Evolutionary conservation across 2,113 vertebrate species (phyloP).

Genomic region (Odontophorus gujanensis): DNA sequence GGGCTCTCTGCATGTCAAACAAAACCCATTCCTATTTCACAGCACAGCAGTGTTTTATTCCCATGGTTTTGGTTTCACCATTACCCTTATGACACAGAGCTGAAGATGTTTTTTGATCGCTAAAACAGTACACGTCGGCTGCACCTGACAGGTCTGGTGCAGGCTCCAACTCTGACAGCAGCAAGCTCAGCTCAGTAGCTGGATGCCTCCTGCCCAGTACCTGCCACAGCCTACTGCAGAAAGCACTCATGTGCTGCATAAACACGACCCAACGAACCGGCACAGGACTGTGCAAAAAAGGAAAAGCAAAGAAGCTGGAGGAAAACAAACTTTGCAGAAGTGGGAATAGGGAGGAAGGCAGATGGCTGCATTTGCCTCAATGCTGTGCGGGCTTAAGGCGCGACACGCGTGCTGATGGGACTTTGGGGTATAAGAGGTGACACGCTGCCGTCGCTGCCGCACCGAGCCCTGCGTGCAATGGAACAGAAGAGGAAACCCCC

Average conservation of each 20-base stretch:
- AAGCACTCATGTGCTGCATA: background rate
- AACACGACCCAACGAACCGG: background rate
- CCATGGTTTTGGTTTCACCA: background rate
- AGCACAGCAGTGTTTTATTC: background rate
- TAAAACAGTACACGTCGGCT: background rate
- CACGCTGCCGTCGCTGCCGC: background rate
- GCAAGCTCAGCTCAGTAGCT: background rate
- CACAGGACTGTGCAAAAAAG: background rate
- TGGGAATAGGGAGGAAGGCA: background rate
- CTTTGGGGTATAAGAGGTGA: background rate
- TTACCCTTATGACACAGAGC: background rate
- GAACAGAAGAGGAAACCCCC: background rate
- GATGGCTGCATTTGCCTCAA: background rate
- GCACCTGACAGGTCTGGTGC: background rate
- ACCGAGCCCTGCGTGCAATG: background rate
- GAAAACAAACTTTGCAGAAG: background rate
- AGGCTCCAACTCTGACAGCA: background rate
- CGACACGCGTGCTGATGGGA: background rate
- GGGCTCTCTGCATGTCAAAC: background rate
- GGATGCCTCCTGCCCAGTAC: background rate
- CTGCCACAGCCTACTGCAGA: background rate
- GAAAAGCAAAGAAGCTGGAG: fast-evolving
- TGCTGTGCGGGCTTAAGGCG: background rate
- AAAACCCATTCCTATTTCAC: background rate
- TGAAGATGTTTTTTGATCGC: background rate